Evolutionary conservation across 2,113 vertebrate species (phyloP).

Genomic region (Macquaria ambigua): DNA sequence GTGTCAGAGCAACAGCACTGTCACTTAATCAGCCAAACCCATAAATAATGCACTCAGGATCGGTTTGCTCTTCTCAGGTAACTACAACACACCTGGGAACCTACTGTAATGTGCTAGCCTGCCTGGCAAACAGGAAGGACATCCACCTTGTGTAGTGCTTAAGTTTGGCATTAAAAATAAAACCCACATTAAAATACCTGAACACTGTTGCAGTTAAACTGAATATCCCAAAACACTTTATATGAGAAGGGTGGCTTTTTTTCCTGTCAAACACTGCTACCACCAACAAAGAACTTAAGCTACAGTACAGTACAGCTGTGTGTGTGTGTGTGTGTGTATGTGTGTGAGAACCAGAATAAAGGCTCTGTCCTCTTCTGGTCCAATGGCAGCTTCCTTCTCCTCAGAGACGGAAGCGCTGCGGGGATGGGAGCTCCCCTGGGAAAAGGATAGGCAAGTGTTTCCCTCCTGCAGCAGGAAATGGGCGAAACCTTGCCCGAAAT

Average conservation of each 20-base stretch:
- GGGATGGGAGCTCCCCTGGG: constrained; percentile 75
- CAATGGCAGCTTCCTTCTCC: background rate
- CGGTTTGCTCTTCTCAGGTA: constrained; percentile 53
- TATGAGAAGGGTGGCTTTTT: background rate
- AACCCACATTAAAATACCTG: background rate
- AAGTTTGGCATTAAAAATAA: background rate
- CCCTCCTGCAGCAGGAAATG: constrained; percentile 92
- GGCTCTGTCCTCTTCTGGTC: background rate
- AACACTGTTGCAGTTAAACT: background rate
- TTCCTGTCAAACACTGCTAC: background rate
- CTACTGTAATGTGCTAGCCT: background rate
- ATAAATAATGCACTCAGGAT: constrained; percentile 78
- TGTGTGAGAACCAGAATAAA: background rate
- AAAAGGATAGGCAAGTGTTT: constrained; percentile 81
- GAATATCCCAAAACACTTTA: background rate
- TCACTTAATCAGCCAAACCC: constrained; percentile 48
- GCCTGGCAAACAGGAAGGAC: background rate
- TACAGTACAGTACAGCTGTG: background rate
- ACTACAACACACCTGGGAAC: constrained; percentile 56
- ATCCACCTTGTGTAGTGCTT: background rate
- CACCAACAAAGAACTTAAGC: background rate
- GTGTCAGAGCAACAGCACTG: constrained; percentile 2
- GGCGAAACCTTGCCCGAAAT: constrained; percentile 90
- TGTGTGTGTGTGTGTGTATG: background rate
- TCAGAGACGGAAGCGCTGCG: background rate